Conservation (phyloP, 1,140 invertebrate genomes). For the Contarinia nasturtii region DNA sequence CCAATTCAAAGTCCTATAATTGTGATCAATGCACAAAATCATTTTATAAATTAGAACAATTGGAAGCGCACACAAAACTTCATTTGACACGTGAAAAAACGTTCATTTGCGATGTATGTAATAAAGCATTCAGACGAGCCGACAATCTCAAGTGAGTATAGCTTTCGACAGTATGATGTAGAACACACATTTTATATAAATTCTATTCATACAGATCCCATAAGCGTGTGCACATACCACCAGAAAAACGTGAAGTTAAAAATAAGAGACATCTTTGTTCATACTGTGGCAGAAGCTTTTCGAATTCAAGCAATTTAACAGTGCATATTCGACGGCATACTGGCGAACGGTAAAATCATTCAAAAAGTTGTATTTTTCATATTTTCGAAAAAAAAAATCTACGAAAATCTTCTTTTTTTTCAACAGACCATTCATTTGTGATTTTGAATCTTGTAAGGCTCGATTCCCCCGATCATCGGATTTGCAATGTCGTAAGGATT, state of each 20-base stretch:
- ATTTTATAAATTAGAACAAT: slow-evolving; percentile 29
- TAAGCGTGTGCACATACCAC: slow-evolving; percentile 17
- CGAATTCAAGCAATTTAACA: slow-evolving; percentile 33
- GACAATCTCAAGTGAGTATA: slow-evolving; percentile 21
- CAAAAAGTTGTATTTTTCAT: too few species aligned
- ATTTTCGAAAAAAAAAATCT: not conserved
- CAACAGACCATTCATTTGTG: not conserved
- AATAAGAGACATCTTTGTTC: slow-evolving; percentile 26
- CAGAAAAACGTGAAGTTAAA: slow-evolving; percentile 18
- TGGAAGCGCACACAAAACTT: slow-evolving; percentile 26
- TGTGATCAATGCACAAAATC: slow-evolving; percentile 28
- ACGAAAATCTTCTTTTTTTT: not conserved
- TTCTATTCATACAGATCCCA: not conserved
- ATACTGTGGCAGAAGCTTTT: slow-evolving; percentile 32
- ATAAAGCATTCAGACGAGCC: slow-evolving; percentile 24
- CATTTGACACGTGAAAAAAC: slow-evolving; percentile 23
- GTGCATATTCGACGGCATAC: slow-evolving; percentile 38
- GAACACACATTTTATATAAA: not conserved
- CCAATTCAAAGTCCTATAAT: slow-evolving; percentile 17
- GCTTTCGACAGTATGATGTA: not conserved
- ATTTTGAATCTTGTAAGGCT: too few species aligned
- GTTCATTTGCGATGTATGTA: slow-evolving; percentile 24
- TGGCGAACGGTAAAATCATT: slow-evolving; percentile 17
- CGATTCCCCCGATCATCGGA: slow-evolving; percentile 28
- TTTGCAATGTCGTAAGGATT: slow-evolving; percentile 25